These are phyloP conservation scores for Pachydiplax longipennis DNA, from an alignment of 2,888 invertebrate genomes.

Conservation along the genomic window DNA sequence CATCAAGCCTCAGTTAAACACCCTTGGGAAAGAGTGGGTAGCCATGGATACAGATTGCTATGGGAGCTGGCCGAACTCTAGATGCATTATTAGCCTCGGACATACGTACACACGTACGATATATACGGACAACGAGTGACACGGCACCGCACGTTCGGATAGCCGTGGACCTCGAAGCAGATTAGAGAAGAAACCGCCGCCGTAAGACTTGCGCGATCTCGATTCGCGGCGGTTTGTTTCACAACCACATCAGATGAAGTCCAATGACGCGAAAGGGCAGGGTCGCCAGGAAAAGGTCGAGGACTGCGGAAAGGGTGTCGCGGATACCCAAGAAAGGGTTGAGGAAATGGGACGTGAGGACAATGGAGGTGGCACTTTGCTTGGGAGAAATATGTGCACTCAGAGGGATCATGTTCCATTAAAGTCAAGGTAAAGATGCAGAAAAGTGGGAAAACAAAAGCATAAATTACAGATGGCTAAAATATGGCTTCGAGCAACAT, in stretches of 20 bases:
- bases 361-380: not conserved
- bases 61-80: not conserved
- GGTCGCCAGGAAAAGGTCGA: not conserved
- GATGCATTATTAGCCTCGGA: not conserved
- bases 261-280: not conserved
- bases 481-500: not conserved
- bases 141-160: not conserved
- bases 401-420: too few species aligned
- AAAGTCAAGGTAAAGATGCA: too few species aligned
- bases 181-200: not conserved
- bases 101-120: not conserved
- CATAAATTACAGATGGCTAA: too few species aligned
- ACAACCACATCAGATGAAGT: not conserved
- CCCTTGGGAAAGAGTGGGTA: not conserved
- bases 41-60: not conserved
- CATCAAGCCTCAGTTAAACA: not conserved
- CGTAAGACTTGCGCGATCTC: not conserved
- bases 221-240: not conserved
- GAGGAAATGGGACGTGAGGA: not conserved
- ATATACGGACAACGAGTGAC: not conserved
- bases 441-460: too few species aligned
- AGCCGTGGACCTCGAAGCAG: not conserved
- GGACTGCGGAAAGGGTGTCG: not conserved
- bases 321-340: not conserved
- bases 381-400: too few species aligned